Base-by-base conservation (phyloP, 1,140 invertebrate genomes). In the Theocolax elegans region DNA sequence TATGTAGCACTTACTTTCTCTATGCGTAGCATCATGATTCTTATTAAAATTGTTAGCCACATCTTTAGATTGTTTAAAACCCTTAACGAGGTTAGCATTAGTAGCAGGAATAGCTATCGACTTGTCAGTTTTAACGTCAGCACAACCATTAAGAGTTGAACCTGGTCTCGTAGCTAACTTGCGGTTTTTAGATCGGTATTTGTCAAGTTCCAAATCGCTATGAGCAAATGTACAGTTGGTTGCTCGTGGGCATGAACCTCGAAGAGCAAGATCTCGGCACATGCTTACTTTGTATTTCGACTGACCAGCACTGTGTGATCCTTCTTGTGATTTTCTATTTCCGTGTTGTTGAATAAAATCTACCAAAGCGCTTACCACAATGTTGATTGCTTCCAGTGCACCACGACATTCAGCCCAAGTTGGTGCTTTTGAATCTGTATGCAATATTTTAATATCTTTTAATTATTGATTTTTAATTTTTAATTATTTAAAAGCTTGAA, bases 141-240 rank as follows among this genome's bases (percentile, higher is more conserved):
- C 46, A 54, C 67, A 77, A 17, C 73, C 76, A 15, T 70, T 78
- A 3, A 78, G 27, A 7, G 81, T 65, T 48, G 74, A 69, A 71
- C 69, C 80, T 13, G 80, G 73, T 63, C 82, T 80, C 27, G 84
- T 79, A 53, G 77, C 85, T 40, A 86, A 79, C 74, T 90, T 90
- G 38, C 88, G 79, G 77, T 87, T 89, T 77, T 89, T 89, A 3
- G 88, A 87, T 65, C 88, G 81, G 73, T 89, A 89, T 88, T 92
- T 93, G 78, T 97, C 95, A 17, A 97, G 85, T 83, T 98, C 96
- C 68, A 95, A 93, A 69, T 94, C 92, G 9, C 93, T 95, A 82
- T 98, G 96, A 29, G 95, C 95, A 87, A 96, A 97, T 0, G 94
- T 96, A 82, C 96, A 98, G 76, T 91, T 92, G 19, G 89, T 90